Evolutionary conservation across 2,888 invertebrate genomes (phyloP).

Genomic region (Timema cristinae): DNA sequence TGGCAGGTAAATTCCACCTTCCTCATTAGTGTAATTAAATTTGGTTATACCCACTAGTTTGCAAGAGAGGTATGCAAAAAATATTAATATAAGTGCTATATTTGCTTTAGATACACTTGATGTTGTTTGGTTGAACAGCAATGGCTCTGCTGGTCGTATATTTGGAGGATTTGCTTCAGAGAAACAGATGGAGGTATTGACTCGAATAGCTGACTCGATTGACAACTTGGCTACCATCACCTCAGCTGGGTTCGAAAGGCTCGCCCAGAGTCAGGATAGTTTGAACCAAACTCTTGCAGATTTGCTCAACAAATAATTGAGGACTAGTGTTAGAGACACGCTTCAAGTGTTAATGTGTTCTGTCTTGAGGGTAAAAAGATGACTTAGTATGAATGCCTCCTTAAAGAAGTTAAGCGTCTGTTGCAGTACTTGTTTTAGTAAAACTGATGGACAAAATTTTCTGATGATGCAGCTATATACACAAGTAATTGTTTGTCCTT

Average conservation of each 20-base stretch:
- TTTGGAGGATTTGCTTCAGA: neutral
- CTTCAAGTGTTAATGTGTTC: no score
- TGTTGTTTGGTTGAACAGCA: neutral
- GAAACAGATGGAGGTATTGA: conserved; percentile 1
- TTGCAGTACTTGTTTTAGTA: no score
- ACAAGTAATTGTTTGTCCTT: no score
- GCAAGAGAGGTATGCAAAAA: neutral
- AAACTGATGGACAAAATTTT: no score
- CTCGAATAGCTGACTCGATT: conserved; percentile 9
- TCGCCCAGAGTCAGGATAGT: neutral
- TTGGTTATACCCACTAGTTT: neutral
- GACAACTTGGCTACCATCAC: conserved; percentile 1
- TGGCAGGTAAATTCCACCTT: no score
- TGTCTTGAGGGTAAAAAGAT: no score
- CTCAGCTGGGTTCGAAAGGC: conserved; percentile 1
- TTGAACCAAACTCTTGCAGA: no score
- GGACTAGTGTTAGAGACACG: no score
- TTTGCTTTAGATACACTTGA: neutral
- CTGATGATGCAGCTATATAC: no score
- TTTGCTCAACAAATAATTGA: no score
- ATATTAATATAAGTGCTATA: neutral
- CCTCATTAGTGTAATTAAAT: neutral
- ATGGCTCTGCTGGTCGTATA: neutral
- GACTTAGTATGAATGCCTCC: no score
- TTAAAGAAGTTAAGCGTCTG: no score